Evolutionary conservation across 2,888 invertebrate species (phyloP).

Genomic region (Leuctra nigra): DNA sequence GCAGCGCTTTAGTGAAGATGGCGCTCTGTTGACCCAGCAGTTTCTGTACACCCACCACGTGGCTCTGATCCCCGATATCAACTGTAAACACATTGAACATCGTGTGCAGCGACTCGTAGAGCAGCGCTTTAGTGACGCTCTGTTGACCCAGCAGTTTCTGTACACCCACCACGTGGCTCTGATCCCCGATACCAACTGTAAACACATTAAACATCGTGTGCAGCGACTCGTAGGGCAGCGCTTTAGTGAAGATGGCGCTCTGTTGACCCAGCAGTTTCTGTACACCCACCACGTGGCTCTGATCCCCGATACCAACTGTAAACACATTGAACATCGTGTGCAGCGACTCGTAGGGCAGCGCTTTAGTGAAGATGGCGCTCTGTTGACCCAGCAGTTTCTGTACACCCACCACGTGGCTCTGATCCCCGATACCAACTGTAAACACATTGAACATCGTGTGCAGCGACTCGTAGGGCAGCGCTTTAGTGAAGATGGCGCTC

Average conservation of each 20-base stretch:
- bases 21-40: conserved; percentile 1
- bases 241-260: conserved; percentile 3
- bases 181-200: too few species aligned
- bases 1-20: conserved; percentile 5
- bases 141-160: conserved; percentile 7
- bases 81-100: too few species aligned
- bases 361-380: conserved; percentile 3
- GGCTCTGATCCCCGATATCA: too few species aligned
- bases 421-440: too few species aligned
- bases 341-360: conserved; percentile 1
- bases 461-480: conserved; percentile 1
- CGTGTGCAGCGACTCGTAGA: background rate
- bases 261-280: conserved; percentile 7
- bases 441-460: background rate
- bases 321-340: background rate
- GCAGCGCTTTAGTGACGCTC: background rate
- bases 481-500: conserved; percentile 3
- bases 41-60: conserved; percentile 3
- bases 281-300: background rate
- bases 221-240: conserved; percentile 1
- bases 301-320: too few species aligned
- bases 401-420: background rate
- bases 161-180: background rate
- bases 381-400: conserved; percentile 7
- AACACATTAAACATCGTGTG: background rate